These are phyloP conservation scores for Bicyclus anynana DNA, from an alignment of 1,140 invertebrate species.

Conservation along the genomic window DNA sequence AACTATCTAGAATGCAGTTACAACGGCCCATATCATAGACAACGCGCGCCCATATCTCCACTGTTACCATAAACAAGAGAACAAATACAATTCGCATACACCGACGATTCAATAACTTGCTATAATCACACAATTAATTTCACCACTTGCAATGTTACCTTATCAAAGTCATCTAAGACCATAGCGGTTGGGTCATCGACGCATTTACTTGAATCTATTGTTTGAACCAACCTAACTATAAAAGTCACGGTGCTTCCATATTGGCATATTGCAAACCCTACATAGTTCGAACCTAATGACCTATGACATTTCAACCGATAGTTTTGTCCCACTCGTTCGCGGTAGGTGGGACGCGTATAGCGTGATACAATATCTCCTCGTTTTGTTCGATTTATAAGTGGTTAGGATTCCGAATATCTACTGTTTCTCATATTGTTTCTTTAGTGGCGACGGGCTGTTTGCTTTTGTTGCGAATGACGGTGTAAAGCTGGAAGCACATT, in stretches of 20 bases:
- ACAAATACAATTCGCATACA: slow-evolving; percentile 32
- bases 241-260: slow-evolving; percentile 68
- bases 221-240: slow-evolving; percentile 49
- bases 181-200: slow-evolving; percentile 47
- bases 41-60: neutral
- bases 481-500: too few relatives aligned
- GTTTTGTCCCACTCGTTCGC: slow-evolving; percentile 37
- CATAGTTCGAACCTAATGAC: slow-evolving; percentile 71
- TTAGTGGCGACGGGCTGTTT: slow-evolving; percentile 43
- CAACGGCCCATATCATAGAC: neutral
- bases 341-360: slow-evolving; percentile 35
- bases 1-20: neutral
- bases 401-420: slow-evolving; percentile 53
- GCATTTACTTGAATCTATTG: slow-evolving; percentile 67
- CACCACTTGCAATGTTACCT: slow-evolving; percentile 40
- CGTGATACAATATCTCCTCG: slow-evolving; percentile 69
- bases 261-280: slow-evolving; percentile 72
- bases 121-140: slow-evolving; percentile 55
- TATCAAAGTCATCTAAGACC: slow-evolving; percentile 58
- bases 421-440: slow-evolving; percentile 67
- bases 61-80: neutral
- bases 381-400: slow-evolving; percentile 72
- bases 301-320: slow-evolving; percentile 71
- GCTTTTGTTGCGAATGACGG: slow-evolving; percentile 25
- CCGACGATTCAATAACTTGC: slow-evolving; percentile 38